These are phyloP conservation scores for Oncorhynchus nerka DNA, from an alignment of 2,113 vertebrate genomes.

Conservation along the genomic window DNA sequence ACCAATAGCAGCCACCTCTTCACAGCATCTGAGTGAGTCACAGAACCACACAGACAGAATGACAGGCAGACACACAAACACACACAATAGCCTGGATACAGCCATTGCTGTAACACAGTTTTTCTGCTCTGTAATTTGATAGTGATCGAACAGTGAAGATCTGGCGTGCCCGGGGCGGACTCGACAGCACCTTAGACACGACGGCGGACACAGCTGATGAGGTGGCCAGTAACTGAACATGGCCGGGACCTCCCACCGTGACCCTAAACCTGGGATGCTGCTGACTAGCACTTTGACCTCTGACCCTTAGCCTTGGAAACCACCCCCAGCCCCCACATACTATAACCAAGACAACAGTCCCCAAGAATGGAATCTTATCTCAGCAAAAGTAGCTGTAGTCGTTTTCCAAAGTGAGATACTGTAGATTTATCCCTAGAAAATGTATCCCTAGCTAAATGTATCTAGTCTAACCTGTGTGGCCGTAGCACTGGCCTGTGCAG, in stretches of 20 bases:
- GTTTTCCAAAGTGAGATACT: not conserved
- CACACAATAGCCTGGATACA: conserved; percentile 1
- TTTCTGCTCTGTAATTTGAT: conserved; percentile 19
- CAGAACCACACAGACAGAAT: not conserved
- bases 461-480: not conserved
- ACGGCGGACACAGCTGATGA: conserved; percentile 82
- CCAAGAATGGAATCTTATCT: not conserved
- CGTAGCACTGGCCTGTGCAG: not conserved
- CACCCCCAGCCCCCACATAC: not conserved
- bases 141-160: conserved; percentile 97
- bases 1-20: conserved; percentile 90
- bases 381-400: not conserved
- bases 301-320: not conserved
- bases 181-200: conserved; percentile 78
- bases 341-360: not conserved
- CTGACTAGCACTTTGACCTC: conserved; percentile 58
- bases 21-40: conserved; percentile 93
- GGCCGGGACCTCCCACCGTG: not conserved
- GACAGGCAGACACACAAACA: not conserved
- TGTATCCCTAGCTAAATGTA: not conserved
- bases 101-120: not conserved
- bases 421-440: too few relatives aligned
- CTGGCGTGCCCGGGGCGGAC: conserved; percentile 84
- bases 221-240: conserved; percentile 76
- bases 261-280: not conserved